Percentiles rank a stretch among this genome's conserved stretches.
Conservation (phyloP, 2,113 vertebrate species). For the Brachirus orientalis region DNA sequence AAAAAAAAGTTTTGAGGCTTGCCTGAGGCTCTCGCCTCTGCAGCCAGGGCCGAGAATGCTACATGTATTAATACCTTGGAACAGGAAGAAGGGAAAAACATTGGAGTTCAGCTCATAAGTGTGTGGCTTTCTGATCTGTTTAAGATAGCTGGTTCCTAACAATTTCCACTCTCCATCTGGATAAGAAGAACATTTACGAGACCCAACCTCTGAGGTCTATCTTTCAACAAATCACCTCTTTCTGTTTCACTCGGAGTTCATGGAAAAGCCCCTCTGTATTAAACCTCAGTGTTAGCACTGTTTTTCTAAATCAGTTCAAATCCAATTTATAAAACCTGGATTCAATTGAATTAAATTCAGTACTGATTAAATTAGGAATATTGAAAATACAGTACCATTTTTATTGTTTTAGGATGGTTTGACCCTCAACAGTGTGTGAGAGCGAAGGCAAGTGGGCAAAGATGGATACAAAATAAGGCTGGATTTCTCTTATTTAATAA, state of each 20-base stretch:
- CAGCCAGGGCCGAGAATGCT: constrained; percentile 3
- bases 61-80: constrained; percentile 7
- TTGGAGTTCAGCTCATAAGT: background rate
- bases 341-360: no score
- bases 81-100: background rate
- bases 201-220: background rate
- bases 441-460: background rate
- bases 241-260: background rate
- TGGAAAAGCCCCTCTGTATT: background rate
- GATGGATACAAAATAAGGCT: no score
- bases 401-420: background rate
- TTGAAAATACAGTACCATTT: background rate
- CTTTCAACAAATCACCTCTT: background rate
- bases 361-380: background rate
- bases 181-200: background rate
- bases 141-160: background rate
- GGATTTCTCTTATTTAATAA: no score
- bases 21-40: constrained; percentile 1
- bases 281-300: background rate
- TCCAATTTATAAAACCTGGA: no score
- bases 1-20: constrained; percentile 16
- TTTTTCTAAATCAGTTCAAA: background rate
- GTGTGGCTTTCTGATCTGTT: constrained; percentile 30
- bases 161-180: background rate
- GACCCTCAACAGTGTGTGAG: background rate